phyloP scores from a whole-genome alignment of 2,113 vertebrate genomes.

The Epinephelus moara region DNA sequence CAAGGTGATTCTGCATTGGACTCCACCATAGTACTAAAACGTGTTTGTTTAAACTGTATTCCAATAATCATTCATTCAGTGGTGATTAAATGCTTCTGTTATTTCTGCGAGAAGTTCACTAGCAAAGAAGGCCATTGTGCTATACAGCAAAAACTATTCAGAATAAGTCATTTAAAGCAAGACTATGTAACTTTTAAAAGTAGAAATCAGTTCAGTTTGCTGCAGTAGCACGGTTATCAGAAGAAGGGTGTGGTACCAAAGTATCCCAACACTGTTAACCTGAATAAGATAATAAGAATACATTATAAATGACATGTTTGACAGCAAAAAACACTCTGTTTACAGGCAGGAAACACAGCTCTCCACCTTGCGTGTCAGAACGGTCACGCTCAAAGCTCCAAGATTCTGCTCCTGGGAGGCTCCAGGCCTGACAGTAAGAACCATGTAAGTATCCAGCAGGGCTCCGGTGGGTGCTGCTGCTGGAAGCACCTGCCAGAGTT shows the following conservation, averaged over 20 bases:
- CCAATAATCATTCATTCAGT: background rate
- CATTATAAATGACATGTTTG: background rate
- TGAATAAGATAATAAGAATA: background rate
- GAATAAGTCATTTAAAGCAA: background rate
- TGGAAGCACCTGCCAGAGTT: background rate
- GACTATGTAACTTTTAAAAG: background rate
- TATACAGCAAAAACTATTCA: no score
- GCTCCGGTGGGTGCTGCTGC: background rate
- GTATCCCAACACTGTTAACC: background rate
- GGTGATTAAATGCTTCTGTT: background rate
- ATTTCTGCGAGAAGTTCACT: background rate
- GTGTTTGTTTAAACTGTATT: background rate
- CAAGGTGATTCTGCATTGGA: constrained; percentile 85
- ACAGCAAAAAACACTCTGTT: background rate
- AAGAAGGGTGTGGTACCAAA: background rate
- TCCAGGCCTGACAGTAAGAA: constrained; percentile 94
- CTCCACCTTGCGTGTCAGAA: constrained; percentile 98
- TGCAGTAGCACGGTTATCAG: background rate
- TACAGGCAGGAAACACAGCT: constrained; percentile 93
- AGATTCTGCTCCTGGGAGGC: constrained; percentile 92
- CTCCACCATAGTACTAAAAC: background rate
- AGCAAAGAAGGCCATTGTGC: no score
- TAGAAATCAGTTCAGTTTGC: background rate
- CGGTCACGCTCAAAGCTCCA: constrained; percentile 92
- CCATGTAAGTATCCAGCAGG: constrained; percentile 81